Base-by-base conservation (phyloP, 2,888 invertebrate genomes). In the Trissoscelio sp. region DNA sequence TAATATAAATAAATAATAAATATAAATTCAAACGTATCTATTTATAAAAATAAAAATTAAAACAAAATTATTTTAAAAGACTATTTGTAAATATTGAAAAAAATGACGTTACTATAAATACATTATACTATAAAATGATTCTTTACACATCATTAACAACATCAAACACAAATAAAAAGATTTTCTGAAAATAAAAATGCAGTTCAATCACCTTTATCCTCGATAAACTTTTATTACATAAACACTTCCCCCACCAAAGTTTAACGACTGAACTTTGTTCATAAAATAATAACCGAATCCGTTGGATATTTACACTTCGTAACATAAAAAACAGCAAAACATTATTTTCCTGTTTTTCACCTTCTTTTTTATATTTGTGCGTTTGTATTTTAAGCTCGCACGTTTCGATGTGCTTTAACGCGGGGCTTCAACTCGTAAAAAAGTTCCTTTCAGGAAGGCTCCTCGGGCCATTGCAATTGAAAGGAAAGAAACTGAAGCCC, bases 351-450 rank as follows among this genome's bases (percentile, higher is more conserved):
- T 18, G 39, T 55, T 60, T 62, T 51, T 24, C 55, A 22, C n/a
- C 2, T 75, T 39, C 18, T 39, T 20, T 53, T 53, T 51, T 66
- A 34, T 77, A 42, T 77, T 58, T 67, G 70, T 67, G 51, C 51
- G 37, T 75, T 77, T 44, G 60, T 62, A 51, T 34, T 70, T 62
- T 22, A 64, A 60, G 31, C 44, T 64, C 51, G 22, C 73, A 64
- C 62, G 22, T 57, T 48, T 57, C 44, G 48, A 20, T 37, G 53
- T 57, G 51, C 48, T 72, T 78, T 69, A 44, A 64, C 48, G 78
- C 20, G 28, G 58, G 78, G 57, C 70, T 78, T 78, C 70, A 57
- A 39, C 78, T 78, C 78, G 42, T 70, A 78, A 78, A 78, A 67
- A 70, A 62, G 55, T 72, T 66, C 46, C 44, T 78, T 78, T 58